These are phyloP conservation scores for Apis cerana DNA, from an alignment of 1,140 invertebrate genomes.

Conservation along the genomic window DNA sequence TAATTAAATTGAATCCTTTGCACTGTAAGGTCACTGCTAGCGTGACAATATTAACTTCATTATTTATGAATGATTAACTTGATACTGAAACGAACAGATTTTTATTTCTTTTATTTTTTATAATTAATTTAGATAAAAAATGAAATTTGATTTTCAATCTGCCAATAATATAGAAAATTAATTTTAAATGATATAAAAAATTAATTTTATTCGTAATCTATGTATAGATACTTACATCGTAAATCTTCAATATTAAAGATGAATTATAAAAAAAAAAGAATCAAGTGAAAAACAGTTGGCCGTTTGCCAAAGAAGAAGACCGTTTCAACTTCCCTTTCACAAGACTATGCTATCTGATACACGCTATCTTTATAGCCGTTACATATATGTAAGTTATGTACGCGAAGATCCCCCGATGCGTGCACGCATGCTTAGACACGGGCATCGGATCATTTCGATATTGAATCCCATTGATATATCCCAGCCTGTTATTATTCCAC, in stretches of 20 bases:
- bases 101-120: no score
- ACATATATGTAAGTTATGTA: conserved; percentile 54
- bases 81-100: no score
- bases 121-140: no score
- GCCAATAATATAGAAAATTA: no score
- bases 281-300: conserved; percentile 24
- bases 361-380: conserved; percentile 49
- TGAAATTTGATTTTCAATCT: no score
- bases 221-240: no score
- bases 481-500: conserved; percentile 56
- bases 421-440: conserved; percentile 60
- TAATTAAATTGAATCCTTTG: background rate
- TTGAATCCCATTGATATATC: conserved; percentile 65
- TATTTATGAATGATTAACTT: no score
- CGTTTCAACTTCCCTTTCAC: conserved; percentile 38
- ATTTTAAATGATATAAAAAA: no score
- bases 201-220: no score
- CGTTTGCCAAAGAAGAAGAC: conserved; percentile 8
- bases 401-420: conserved; percentile 39
- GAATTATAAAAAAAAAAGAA: conserved; percentile 17
- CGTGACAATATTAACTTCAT: no score
- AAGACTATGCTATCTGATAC: conserved; percentile 36
- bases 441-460: conserved; percentile 66
- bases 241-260: background rate
- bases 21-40: background rate